Conservation (phyloP, 2,888 invertebrate species). For the Eurois occulta region DNA sequence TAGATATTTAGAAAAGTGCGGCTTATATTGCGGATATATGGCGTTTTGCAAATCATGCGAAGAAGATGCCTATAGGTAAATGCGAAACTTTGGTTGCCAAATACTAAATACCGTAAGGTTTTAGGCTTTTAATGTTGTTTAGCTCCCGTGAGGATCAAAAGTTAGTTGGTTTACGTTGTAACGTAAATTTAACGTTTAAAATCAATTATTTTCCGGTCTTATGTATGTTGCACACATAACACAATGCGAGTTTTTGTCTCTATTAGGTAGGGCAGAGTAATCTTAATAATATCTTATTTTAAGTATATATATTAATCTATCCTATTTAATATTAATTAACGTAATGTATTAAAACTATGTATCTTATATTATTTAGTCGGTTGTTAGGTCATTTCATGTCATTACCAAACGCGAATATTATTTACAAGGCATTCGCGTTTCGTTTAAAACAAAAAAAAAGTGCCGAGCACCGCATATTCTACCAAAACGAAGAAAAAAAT, state of each 20-base stretch:
- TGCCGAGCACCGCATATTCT: not conserved
- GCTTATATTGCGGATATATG: constrained; percentile 6
- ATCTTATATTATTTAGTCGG: not conserved
- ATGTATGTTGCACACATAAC: not conserved
- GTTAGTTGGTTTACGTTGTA: not conserved
- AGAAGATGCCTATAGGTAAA: not conserved
- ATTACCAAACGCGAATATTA: constrained; percentile 6
- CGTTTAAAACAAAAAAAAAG: not conserved
- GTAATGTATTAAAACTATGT: constrained; percentile 10
- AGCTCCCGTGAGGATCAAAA: not conserved
- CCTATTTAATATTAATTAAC: not conserved
- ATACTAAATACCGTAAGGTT: not conserved
- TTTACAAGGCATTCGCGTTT: constrained; percentile 20
- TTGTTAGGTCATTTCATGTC: not conserved
- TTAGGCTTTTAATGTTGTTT: no score
- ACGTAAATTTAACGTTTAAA: not conserved
- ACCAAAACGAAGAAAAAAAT: not conserved
- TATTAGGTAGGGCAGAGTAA: not conserved
- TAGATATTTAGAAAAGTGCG: not conserved
- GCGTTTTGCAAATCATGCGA: not conserved
- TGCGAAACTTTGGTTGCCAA: constrained; percentile 1
- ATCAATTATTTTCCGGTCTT: not conserved
- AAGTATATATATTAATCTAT: not conserved
- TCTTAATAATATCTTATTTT: not conserved
- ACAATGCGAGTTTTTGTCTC: no score